Evolutionary conservation across 1,140 invertebrate species (phyloP), one percentile per base, ranked within the genome.

Genomic region (Brachystomella parvula): DNA sequence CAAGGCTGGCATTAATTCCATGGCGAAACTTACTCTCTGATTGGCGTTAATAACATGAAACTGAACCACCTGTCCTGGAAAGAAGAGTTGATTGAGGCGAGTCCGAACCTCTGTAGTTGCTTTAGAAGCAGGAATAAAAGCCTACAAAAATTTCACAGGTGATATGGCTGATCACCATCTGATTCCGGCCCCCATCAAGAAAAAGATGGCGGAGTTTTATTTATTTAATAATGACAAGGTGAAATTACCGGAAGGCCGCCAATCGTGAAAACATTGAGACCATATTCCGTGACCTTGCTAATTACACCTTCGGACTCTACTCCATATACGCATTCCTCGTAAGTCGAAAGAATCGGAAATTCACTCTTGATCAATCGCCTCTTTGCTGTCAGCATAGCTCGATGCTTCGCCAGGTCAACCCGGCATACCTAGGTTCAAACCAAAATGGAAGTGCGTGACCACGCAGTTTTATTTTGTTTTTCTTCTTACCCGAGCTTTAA

Each of bases 401-500:
- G 57, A 30, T 65, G 65, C 6, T 68, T 57, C 17, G 47, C 61
- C 12, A 66, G 19, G 29, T 68, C 62, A 3, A 70, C 61, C 24
- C 63, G 58, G 15, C 68, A 57, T 9, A 73, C 72, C 66, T 69
- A n/a, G 24, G n/a, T n/a, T n/a, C n/a, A 53, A 53, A 53, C 49
- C 12, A 53, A 15, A 15, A 9, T 24, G 12, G 49, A 53, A 26
- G 12, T 30, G 15, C 21, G 44, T 21, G 44, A 47, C 44, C 21
- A 15, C 44, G 15, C 44, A 21, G 44, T 21, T 47, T 47, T 47
- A 15, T 47, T 21, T 47, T 47, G 44, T 21, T 47, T 47, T 47
- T 47, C 44, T n/a, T 9, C 44, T 58, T 63, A 69, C 68, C 78
- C 74, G 15, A 76, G 71, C 21, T 74, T 66, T 80, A 74, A 85